Percentiles rank a stretch among this genome's conserved stretches.
Conservation (phyloP, 2,888 invertebrate species). For the Caenorhabditis angaria region DNA sequence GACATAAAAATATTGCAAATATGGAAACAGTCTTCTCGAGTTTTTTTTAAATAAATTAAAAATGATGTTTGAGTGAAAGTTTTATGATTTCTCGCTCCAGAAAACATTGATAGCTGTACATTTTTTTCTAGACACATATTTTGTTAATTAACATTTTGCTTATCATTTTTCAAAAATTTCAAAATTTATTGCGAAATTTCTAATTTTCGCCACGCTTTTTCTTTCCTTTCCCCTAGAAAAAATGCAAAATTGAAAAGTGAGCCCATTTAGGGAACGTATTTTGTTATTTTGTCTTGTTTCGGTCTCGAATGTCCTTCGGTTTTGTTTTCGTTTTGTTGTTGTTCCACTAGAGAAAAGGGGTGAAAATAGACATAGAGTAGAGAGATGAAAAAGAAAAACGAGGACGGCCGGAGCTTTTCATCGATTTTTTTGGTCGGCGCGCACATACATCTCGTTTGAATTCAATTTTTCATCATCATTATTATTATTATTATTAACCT, state of each 20-base stretch:
- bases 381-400: background rate
- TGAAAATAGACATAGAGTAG: background rate
- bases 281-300: background rate
- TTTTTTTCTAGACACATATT: no score
- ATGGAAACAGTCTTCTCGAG: no score
- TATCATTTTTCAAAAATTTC: no score
- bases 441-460: slow-evolving; percentile 2
- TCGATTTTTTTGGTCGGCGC: background rate
- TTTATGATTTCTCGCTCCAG: no score
- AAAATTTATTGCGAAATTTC: no score
- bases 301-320: background rate
- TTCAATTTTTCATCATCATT: background rate
- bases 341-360: background rate
- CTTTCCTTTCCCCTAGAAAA: no score
- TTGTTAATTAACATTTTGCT: no score
- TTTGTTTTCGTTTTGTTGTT: background rate
- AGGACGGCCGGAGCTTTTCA: slow-evolving; percentile 4
- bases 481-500: background rate
- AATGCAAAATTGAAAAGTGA: background rate
- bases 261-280: background rate
- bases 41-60: no score
- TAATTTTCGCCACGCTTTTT: no score
- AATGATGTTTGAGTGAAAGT: no score
- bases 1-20: no score
- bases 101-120: no score